phyloP scores from a whole-genome alignment of 1,140 invertebrate species.

The Drosophila seguyi region DNA sequence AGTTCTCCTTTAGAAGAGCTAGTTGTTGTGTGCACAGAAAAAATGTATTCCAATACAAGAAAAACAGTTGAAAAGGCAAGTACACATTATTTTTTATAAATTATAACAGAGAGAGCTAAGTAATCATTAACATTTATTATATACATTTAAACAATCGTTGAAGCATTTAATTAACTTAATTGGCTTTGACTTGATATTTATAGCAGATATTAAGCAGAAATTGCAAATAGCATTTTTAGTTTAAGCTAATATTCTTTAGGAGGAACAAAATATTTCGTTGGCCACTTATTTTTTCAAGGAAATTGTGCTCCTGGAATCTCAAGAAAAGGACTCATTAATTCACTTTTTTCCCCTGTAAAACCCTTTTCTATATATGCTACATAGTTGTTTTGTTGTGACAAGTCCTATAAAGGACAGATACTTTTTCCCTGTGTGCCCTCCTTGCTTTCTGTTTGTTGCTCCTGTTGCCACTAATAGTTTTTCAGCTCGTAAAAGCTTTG shows the following conservation, averaged over 20 bases:
- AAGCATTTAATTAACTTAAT: no score
- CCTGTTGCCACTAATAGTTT: constrained; percentile 74
- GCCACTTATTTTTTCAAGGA: not conserved
- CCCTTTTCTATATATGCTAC: not conserved
- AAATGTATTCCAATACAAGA: not conserved
- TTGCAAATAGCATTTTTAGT: not conserved
- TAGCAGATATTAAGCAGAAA: not conserved
- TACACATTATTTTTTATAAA: no score
- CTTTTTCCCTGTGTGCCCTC: constrained; percentile 19
- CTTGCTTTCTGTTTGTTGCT: constrained; percentile 20
- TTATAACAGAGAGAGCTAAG: not conserved
- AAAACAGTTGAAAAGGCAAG: not conserved
- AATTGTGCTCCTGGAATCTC: not conserved
- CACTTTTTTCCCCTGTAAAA: not conserved
- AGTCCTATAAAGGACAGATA: no score
- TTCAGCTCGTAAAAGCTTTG: constrained; percentile 77
- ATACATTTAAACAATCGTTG: not conserved
- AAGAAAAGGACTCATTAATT: not conserved
- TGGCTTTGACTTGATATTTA: not conserved
- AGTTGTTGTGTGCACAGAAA: constrained; percentile 11
- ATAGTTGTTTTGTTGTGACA: not conserved
- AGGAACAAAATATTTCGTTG: not conserved
- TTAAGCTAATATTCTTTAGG: not conserved
- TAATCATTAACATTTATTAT: not conserved
- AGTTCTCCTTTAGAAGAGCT: not conserved